Evolutionary conservation across 1,140 invertebrate genomes (phyloP).

Genomic region (Vanessa tameamea): DNA sequence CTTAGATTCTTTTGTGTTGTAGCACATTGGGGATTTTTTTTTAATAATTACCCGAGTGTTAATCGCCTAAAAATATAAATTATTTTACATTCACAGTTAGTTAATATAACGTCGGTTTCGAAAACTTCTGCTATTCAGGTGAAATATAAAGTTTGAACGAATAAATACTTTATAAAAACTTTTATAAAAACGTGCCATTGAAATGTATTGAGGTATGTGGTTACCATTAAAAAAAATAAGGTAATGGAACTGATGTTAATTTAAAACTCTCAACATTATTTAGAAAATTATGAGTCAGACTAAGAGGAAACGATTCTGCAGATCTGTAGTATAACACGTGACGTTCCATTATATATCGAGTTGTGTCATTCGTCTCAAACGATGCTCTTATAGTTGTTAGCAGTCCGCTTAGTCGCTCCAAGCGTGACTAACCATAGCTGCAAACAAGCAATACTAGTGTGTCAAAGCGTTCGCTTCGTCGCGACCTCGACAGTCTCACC

Average conservation of each 20-base stretch:
- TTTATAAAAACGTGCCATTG: too few relatives aligned
- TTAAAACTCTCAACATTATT: neutral
- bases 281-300: neutral
- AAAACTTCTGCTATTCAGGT: too few relatives aligned
- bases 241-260: neutral
- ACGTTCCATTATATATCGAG: conserved; percentile 9
- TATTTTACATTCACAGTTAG: too few relatives aligned
- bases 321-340: conserved; percentile 6
- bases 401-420: conserved; percentile 59
- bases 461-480: conserved; percentile 55
- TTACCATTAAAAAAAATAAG: neutral
- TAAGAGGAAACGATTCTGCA: conserved; percentile 18
- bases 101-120: too few relatives aligned
- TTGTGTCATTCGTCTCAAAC: conserved; percentile 8
- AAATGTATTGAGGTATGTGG: too few relatives aligned
- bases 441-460: conserved; percentile 51
- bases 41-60: too few relatives aligned
- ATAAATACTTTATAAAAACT: too few relatives aligned
- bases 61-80: too few relatives aligned
- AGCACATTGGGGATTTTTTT: too few relatives aligned
- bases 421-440: conserved; percentile 66
- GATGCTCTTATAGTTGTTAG: conserved; percentile 49
- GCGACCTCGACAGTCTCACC: conserved; percentile 54
- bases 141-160: too few relatives aligned
- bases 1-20: too few relatives aligned